Conservation (phyloP, 2,797 vertebrate species). For the Euthynnus affinis region DNA sequence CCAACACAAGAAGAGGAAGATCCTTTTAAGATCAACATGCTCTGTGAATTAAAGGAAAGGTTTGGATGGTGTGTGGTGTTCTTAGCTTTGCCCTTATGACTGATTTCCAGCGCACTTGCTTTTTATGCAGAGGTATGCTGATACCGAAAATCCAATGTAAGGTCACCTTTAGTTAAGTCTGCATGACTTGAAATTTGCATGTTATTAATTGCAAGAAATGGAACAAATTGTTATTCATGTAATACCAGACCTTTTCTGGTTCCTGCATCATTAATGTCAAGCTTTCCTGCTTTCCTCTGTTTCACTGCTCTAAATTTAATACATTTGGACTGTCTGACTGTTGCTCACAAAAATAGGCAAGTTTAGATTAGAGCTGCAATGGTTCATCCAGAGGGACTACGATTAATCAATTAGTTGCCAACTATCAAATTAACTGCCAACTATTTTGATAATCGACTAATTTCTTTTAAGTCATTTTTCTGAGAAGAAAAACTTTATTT, state of each 20-base stretch:
- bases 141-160: not conserved
- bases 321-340: not conserved
- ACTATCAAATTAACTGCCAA: too few species aligned
- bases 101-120: not conserved
- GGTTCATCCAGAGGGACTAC: too few species aligned
- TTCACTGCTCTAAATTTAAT: not conserved
- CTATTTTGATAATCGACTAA: too few species aligned
- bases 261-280: not conserved
- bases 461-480: not conserved
- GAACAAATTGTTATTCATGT: not conserved
- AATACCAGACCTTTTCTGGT: not conserved
- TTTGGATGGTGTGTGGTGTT: too few species aligned
- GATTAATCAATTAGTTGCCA: too few species aligned
- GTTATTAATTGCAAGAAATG: too few species aligned
- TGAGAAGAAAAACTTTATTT: too few species aligned
- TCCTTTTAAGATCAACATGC: too few species aligned
- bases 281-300: not conserved
- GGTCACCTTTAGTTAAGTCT: too few species aligned
- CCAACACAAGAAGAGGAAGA: too few species aligned
- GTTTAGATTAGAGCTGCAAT: not conserved
- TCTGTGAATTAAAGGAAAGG: too few species aligned
- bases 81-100: too few species aligned
- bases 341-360: not conserved
- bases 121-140: not conserved
- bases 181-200: not conserved